These are phyloP conservation scores for Agonopterix alstromeriana DNA, from an alignment of 2,888 invertebrate genomes.

Conservation along the genomic window DNA sequence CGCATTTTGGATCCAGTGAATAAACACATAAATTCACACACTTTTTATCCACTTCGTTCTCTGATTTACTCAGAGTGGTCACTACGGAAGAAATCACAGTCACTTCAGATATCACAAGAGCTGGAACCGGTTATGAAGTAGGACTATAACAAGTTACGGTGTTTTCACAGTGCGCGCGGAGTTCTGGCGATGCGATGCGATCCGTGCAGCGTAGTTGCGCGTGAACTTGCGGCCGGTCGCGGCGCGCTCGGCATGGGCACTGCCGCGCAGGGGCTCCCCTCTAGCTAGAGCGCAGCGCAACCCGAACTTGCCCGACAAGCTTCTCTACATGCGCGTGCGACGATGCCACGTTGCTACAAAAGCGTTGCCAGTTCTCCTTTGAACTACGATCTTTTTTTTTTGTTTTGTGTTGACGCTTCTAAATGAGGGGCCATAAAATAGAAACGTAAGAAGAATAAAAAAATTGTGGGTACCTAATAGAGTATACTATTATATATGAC, in stretches of 20 bases:
- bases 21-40: constrained; percentile 32
- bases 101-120: constrained; percentile 42
- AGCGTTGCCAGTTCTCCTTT: constrained; percentile 52
- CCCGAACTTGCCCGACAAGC: constrained; percentile 58
- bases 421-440: constrained; percentile 65
- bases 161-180: constrained; percentile 33
- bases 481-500: no score
- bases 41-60: constrained; percentile 27
- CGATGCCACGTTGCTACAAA: constrained; percentile 58
- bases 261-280: constrained; percentile 51
- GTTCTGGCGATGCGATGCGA: constrained; percentile 20
- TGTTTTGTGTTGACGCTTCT: constrained; percentile 66
- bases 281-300: constrained; percentile 12
- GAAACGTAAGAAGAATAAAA: constrained; percentile 44
- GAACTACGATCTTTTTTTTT: constrained; percentile 33
- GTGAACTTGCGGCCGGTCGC: constrained; percentile 36
- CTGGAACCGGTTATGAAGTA: constrained; percentile 60
- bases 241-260: constrained; percentile 54
- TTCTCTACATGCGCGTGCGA: constrained; percentile 65
- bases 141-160: constrained; percentile 48
- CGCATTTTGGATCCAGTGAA: constrained; percentile 22
- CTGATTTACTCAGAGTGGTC: constrained; percentile 33
- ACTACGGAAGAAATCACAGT: constrained; percentile 47
- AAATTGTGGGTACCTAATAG: constrained; percentile 16
- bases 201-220: constrained; percentile 11